Base-by-base conservation (phyloP, 2,888 invertebrate genomes). In the Hypomecis atomaria region DNA sequence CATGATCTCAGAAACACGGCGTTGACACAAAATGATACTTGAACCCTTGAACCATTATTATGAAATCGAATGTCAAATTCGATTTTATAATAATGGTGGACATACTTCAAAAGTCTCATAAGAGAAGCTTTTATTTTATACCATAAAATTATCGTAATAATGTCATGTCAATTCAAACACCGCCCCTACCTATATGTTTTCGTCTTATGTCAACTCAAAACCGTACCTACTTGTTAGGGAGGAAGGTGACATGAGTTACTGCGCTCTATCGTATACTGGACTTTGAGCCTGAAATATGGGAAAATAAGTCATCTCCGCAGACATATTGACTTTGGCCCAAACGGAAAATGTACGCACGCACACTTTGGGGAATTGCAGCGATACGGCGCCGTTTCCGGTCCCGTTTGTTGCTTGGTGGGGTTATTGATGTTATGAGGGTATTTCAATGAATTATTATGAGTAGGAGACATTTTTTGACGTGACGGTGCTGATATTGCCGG, bases 261-360 rank as follows among this genome's bases (percentile, higher is more conserved):
- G 63, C 33, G 0, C 11, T 9, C 0, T 42, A 5, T 72, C 72
- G 69, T 47, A 64, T 71, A 56, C 58, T 69, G 66, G 49, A 11
- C 9, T 43, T 34, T 10, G 13, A 52, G 77, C 75, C 81, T 78
- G 88, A 87, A 87, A 88, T 89, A 89, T 88, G 89, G 88, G 88
- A 88, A 89, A 90, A 90, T 90, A 91, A 90, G 89, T 90, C 89
- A 90, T 91, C 85, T 84, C 59, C 83, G 73, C 81, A 87, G 86
- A 88, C 88, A 86, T 90, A 91, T 90, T 90, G 90, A 89, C 89
- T 90, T 86, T 82, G 78, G 78, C 78, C 79, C 80, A 78, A 57
- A 83, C 74, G 78, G 84, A 82, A 87, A 85, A 86, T 82, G 81
- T 84, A 81, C 70, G 81, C 76, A 76, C 82, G 77, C 78, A 77